Conservation (phyloP, 2,797 vertebrate species). For the Sebastes minor region DNA sequence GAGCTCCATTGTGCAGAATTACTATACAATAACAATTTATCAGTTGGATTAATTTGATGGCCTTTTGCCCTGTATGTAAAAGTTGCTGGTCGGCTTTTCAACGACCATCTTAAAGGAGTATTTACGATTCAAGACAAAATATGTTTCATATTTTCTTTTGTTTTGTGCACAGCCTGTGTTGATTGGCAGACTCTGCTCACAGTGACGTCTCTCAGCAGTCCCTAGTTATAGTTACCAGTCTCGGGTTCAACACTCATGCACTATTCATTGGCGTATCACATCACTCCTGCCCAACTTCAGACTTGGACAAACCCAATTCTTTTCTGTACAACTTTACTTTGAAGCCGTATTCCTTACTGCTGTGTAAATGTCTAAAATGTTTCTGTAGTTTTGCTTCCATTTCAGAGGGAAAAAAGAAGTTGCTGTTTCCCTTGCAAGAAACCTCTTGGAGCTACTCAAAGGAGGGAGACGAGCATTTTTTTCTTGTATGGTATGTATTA, state of each 20-base stretch:
- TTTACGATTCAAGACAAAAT: not conserved
- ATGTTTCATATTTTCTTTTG: not conserved
- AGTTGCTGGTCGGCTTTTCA: not conserved
- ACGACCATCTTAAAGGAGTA: rapidly evolving
- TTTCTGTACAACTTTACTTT: constrained; percentile 75
- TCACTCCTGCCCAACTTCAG: constrained; percentile 80
- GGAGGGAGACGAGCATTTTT: constrained; percentile 15
- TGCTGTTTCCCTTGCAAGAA: constrained; percentile 29
- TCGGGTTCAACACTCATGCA: constrained; percentile 89
- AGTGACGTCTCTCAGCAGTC: constrained; percentile 76
- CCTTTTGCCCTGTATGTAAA: not conserved
- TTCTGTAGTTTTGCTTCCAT: constrained; percentile 51
- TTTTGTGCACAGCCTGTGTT: not conserved
- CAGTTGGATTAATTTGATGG: not conserved
- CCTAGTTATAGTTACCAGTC: constrained; percentile 82
- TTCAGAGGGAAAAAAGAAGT: constrained; percentile 20
- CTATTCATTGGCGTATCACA: constrained; percentile 89
- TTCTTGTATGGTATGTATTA: constrained; percentile 74
- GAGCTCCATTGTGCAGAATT: not conserved
- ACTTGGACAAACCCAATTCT: constrained; percentile 76
- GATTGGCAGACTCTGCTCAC: constrained; percentile 60
- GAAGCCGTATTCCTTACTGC: constrained; percentile 65
- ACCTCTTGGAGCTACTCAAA: constrained; percentile 32
- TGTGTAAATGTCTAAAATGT: constrained; percentile 67
- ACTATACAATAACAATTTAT: not conserved